Base-by-base conservation (phyloP, 1,140 invertebrate species). In the Eupeodes corollae region DNA sequence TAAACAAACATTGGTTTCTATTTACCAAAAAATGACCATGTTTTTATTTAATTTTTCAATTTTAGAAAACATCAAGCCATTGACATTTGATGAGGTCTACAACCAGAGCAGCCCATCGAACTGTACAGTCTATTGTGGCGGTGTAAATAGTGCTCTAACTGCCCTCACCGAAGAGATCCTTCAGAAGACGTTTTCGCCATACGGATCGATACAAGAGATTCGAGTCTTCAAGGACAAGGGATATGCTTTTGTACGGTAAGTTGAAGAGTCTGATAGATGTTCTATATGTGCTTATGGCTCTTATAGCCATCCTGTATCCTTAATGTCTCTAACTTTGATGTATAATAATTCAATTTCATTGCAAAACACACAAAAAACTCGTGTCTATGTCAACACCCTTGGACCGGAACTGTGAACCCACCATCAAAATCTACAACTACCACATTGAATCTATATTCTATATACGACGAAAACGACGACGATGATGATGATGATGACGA, bases 211-310 rank as follows among this genome's bases (percentile, higher is more conserved):
- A 62, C 88, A 97, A 70, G 96, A 99, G 76, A 92, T 99, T 58
- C 78, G 95, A 51, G 92, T 98, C 53, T 99, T 99, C 77, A 98
- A 98, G 74, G 93, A 98, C 62, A 98, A 99, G 72, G 96, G 96
- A 55, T 99, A 98, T 70, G 91, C 92, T 56, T 98, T 98, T 68
- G 87, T 98, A 61, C 85, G 89, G 88, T 94, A 70, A 71, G 69
- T 8, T 26, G 3, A 26, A 26, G 21, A 26, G 21, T 26, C 21
- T 26, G 21, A 26, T 26, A n/a, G 21, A 26, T 26, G 21, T 8
- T 26, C 21, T 26, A n/a, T n/a, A n/a, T n/a, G 21, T 8, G 8
- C 21, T 26, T 26, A 26, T n/a, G n/a, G n/a, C n/a, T n/a, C n/a
- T 26, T 26, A 26, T 26, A 26, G 3, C 21, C 21, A n/a, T n/a